Evolutionary conservation across 2,888 invertebrate genomes (phyloP), one percentile per base, ranked within the genome.

Genomic region (Rhabditophanes sp.): DNA sequence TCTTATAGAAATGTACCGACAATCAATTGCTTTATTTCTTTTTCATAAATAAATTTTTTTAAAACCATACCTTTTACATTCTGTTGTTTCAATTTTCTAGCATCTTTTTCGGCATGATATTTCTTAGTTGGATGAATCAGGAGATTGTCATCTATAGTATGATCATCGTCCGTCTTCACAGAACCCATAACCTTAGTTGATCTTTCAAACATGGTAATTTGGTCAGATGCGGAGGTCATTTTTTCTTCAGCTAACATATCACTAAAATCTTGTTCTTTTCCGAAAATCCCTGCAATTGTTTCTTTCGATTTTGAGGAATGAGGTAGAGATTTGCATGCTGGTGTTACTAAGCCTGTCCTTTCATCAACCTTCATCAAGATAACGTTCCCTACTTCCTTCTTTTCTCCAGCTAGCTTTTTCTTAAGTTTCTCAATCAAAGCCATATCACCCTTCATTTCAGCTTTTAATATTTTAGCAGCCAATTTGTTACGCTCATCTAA

Each of bases 391-490:
- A 37, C 41, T 20, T 38, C 29, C 1, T 41, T 37, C n/a, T 78
- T 73, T 0, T 82, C 81, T 16, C 68, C 68, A 46, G 80, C 78
- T 25, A 88, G 67, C 65, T 82, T 77, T 3, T 67, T 60, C 67
- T 80, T 81, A 27, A 88, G 68, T 60, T 80, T 75, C 22, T 67
- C 64, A 0, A 78, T 78, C 33, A 79, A 30, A 12, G 73, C 75
- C 52, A 66, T 68, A 64, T 88, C 77, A 12, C 85, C 88, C 73
- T 84, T 75, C 52, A 96, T 76, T 74, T 93, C 87, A 9, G 90
- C 88, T 71, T 85, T 85, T 0, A 93, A 71, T 43, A 87, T 75
- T 69, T 80, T 83, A 2, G 88, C 84, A 24, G 78, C 83, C 25
- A 96, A 66, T 52, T 78, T 77, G 68, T 93, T 96, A 74, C 85